Evolutionary conservation across 2,113 vertebrate genomes (phyloP).

Genomic region (Ovibos moschatus): DNA sequence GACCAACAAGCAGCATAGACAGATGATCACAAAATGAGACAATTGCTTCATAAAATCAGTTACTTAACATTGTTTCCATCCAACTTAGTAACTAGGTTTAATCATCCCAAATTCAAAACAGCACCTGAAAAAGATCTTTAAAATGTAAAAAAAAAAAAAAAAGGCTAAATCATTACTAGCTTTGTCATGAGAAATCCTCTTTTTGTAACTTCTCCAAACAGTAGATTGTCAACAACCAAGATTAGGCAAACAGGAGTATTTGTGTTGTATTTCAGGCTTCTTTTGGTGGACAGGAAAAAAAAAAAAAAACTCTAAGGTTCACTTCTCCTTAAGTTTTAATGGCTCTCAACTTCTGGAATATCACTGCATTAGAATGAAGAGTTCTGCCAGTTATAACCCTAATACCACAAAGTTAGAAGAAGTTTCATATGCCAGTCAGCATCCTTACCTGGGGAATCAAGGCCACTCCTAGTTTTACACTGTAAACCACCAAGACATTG

Average conservation of each 20-base stretch:
- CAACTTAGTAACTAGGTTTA: not conserved
- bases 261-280: not conserved
- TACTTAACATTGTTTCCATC: not conserved
- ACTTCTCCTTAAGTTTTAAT: not conserved
- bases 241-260: not conserved
- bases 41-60: not conserved
- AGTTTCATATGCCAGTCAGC: not conserved
- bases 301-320: not conserved
- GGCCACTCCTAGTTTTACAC: not conserved
- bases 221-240: not conserved
- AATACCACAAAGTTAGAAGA: not conserved
- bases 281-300: not conserved
- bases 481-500: not conserved
- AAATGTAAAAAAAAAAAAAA: not conserved
- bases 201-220: not conserved
- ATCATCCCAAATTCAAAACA: not conserved
- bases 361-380: not conserved
- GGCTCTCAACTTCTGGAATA: not conserved
- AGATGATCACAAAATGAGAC: not conserved
- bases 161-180: not conserved
- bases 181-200: not conserved
- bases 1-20: rapidly evolving
- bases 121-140: not conserved
- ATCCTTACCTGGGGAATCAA: not conserved
- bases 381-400: not conserved